Conservation (phyloP, 2,113 vertebrate species). For the Phasianus colchicus region DNA sequence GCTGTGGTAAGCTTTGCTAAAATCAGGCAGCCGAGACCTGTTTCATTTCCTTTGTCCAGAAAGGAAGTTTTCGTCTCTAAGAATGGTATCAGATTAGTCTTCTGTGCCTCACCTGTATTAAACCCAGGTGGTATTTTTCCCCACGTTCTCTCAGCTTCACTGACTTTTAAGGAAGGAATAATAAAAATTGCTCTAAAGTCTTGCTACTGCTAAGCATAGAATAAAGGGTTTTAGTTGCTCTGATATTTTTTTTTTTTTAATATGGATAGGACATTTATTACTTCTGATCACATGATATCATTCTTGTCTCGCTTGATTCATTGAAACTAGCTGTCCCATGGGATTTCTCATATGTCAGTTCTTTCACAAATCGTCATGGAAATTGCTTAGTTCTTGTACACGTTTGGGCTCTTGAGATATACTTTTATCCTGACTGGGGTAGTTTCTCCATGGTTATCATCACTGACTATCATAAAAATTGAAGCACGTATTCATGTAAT, state of each 20-base stretch:
- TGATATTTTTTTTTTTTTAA: conserved; percentile 2
- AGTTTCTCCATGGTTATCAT: neutral
- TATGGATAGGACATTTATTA: neutral
- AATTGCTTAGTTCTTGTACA: neutral
- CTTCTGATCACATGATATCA: neutral
- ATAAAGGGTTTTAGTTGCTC: neutral
- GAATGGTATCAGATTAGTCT: neutral
- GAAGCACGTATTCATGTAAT: neutral
- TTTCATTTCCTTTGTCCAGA: conserved; percentile 32
- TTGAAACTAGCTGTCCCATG: neutral
- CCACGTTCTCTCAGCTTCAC: neutral
- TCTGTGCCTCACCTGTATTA: neutral
- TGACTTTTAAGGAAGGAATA: too few species aligned
- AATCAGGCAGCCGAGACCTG: conserved; percentile 6
- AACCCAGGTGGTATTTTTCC: neutral
- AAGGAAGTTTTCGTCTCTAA: conserved; percentile 6
- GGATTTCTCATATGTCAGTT: neutral
- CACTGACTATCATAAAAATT: neutral
- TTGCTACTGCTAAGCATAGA: neutral
- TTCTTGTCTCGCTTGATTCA: neutral
- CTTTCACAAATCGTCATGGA: neutral
- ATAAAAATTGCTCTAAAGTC: neutral
- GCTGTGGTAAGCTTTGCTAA: neutral
- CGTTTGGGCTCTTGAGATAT: neutral
- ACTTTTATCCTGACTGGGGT: neutral